Conservation (phyloP, 2,113 vertebrate genomes). For the Elephantulus edwardii region DNA sequence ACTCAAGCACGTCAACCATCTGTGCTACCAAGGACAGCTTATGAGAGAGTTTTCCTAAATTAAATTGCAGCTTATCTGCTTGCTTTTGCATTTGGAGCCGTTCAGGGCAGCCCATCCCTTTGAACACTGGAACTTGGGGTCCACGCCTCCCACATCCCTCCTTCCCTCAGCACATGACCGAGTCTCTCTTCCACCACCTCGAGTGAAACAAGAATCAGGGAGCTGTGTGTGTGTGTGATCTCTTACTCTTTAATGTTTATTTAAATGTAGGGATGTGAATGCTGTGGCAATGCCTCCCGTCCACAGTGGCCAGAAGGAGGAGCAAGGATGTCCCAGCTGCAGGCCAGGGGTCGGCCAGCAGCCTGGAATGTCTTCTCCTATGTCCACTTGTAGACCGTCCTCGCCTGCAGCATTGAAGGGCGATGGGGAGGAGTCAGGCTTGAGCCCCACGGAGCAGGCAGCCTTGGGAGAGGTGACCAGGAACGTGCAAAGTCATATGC, state of each 20-base stretch:
- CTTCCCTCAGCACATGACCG: background rate
- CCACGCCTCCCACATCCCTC: background rate
- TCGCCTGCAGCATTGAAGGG: background rate
- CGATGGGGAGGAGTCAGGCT: background rate
- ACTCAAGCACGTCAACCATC: background rate
- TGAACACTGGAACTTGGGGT: background rate
- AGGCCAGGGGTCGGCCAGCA: background rate
- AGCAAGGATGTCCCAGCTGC: background rate
- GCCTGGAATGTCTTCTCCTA: background rate
- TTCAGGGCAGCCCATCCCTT: background rate
- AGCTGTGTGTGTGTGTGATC: rapidly evolving
- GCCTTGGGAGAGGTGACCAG: background rate
- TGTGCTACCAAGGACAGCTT: background rate
- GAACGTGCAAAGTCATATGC: conserved; percentile 24
- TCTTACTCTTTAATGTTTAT: conserved; percentile 52
- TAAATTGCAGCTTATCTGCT: background rate
- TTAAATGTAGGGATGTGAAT: background rate
- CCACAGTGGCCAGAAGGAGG: background rate
- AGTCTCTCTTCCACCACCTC: background rate
- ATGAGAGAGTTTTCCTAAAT: background rate
- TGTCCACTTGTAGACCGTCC: background rate
- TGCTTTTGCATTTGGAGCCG: background rate
- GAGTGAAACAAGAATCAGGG: background rate
- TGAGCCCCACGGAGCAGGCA: conserved; percentile 8
- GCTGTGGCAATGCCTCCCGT: background rate